Conservation (phyloP, 2,797 vertebrate species). For the Phaenicophaeus curvirostris region DNA sequence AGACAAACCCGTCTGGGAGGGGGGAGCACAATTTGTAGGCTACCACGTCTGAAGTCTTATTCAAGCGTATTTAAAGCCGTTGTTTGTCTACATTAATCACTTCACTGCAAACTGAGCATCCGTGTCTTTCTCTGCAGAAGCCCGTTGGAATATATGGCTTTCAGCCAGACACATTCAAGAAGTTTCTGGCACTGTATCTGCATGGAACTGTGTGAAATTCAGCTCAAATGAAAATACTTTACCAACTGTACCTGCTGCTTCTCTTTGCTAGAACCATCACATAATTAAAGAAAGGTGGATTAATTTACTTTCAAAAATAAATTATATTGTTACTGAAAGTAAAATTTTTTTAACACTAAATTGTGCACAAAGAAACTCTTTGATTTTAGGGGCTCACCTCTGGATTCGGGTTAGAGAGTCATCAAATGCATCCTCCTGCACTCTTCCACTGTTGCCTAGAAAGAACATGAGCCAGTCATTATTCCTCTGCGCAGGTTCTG, state of each 20-base stretch:
- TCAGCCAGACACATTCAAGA: constrained; percentile 89
- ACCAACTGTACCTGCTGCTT: constrained; percentile 7
- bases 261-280: background rate
- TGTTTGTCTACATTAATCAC: constrained; percentile 57
- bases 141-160: constrained; percentile 89
- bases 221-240: constrained; percentile 35
- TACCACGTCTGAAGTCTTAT: background rate
- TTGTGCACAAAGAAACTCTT: background rate
- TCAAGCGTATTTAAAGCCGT: constrained; percentile 2
- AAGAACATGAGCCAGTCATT: constrained; percentile 4
- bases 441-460: background rate
- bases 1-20: background rate
- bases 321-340: constrained; percentile 35
- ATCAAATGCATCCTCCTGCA: constrained; percentile 8
- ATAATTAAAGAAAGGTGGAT: constrained; percentile 35
- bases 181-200: constrained; percentile 92
- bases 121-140: constrained; percentile 78
- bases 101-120: constrained; percentile 59
- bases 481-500: constrained; percentile 22
- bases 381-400: constrained; percentile 25
- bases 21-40: background rate
- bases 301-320: constrained; percentile 40
- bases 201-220: constrained; percentile 83
- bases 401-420: background rate
- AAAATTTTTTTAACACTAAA: background rate